Percentiles rank a stretch among this genome's conserved stretches.
Conservation (phyloP, 2,113 vertebrate genomes). For the Centropus unirufus region DNA sequence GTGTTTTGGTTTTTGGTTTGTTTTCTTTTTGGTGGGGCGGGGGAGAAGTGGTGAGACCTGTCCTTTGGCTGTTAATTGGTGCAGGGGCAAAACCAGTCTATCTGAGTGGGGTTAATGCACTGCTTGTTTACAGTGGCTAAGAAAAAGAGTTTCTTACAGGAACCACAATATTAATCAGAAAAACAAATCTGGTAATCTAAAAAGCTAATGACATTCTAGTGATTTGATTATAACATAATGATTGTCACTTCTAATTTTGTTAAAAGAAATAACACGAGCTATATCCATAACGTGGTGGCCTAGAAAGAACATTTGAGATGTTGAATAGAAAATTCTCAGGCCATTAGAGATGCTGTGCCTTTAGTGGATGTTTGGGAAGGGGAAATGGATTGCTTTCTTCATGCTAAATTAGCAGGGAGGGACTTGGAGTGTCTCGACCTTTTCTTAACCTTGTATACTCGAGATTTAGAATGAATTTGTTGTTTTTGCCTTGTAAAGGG, state of each 20-base stretch:
- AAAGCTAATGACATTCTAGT: slow-evolving; percentile 58
- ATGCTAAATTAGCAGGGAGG: slow-evolving; percentile 44
- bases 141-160: slow-evolving; percentile 52
- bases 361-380: slow-evolving; percentile 30
- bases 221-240: slow-evolving; percentile 66
- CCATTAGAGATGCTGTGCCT: slow-evolving; percentile 33
- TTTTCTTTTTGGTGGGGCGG: neutral
- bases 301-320: neutral
- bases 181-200: slow-evolving; percentile 37
- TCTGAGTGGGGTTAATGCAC: neutral
- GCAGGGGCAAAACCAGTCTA: neutral
- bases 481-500: neutral
- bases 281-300: slow-evolving; percentile 23
- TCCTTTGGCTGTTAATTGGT: neutral
- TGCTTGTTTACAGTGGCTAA: neutral
- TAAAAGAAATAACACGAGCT: slow-evolving; percentile 40
- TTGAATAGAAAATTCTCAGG: slow-evolving; percentile 19
- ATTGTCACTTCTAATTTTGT: slow-evolving; percentile 67
- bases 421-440: slow-evolving; percentile 24
- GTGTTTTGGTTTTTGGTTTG: too few species aligned
- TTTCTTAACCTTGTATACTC: slow-evolving; percentile 33
- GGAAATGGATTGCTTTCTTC: slow-evolving; percentile 42
- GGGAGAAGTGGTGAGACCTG: neutral
- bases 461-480: slow-evolving; percentile 12
- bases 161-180: slow-evolving; percentile 52